Evolutionary conservation across 2,888 invertebrate genomes (phyloP).

Genomic region (Molanna angustata): DNA sequence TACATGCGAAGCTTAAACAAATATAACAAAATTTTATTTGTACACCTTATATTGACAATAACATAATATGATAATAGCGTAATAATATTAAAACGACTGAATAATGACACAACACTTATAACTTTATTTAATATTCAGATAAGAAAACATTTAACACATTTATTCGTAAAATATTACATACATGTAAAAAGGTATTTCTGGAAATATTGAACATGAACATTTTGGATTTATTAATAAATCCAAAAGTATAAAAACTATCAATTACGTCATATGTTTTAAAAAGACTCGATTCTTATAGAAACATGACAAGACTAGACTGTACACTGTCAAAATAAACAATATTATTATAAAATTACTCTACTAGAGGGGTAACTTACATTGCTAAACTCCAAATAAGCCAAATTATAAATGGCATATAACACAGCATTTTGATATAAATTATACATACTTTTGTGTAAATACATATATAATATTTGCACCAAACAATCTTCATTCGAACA

Average conservation of each 20-base stretch:
- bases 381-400: conserved; percentile 12
- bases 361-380: conserved; percentile 26
- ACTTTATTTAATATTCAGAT: not conserved
- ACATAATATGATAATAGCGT: too few relatives aligned
- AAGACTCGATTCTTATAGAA: conserved; percentile 7
- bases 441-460: too few relatives aligned
- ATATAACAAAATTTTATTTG: conserved; percentile 18
- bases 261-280: conserved; percentile 2
- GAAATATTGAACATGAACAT: too few relatives aligned
- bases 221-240: not conserved
- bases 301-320: conserved; percentile 53
- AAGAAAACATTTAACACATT: not conserved
- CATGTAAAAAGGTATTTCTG: not conserved
- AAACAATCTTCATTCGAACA: conserved; percentile 6
- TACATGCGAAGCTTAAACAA: conserved; percentile 25
- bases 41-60: conserved; percentile 19
- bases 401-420: conserved; percentile 17
- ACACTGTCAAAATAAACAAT: conserved; percentile 55
- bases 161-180: not conserved
- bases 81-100: conserved; percentile 6
- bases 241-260: not conserved
- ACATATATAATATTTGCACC: conserved; percentile 30
- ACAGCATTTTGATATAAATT: too few relatives aligned
- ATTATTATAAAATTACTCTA: conserved; percentile 17
- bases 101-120: conserved; percentile 21